Conservation (phyloP, 1,140 invertebrate species). For the Brachionus koreanus region DNA sequence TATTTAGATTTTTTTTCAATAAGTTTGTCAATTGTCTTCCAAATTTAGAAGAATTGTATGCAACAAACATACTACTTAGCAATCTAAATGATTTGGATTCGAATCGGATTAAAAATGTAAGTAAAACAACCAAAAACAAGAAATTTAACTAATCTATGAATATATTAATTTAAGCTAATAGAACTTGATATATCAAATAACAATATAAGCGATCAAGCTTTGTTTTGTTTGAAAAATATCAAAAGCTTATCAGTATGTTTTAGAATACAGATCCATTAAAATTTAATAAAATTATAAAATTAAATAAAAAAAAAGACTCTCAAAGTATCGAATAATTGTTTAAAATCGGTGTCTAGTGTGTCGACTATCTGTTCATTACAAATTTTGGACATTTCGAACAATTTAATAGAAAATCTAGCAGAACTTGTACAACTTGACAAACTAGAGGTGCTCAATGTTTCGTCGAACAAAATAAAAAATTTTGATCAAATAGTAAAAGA, state of each 20-base stretch:
- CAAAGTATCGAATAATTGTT: slow-evolving; percentile 4
- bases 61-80: slow-evolving; percentile 50
- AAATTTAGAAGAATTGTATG: slow-evolving; percentile 55
- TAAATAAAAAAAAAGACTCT: neutral
- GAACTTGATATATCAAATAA: slow-evolving; percentile 33
- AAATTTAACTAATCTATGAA: neutral
- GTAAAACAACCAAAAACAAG: neutral
- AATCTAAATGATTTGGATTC: slow-evolving; percentile 49
- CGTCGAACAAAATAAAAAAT: neutral
- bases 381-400: neutral
- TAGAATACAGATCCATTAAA: neutral
- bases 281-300: neutral
- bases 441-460: neutral
- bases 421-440: neutral
- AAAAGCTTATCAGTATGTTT: neutral
- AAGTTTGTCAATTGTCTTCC: slow-evolving; percentile 55
- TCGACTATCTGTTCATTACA: neutral
- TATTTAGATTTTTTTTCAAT: neutral
- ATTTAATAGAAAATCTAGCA: neutral
- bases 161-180: neutral
- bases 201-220: neutral
- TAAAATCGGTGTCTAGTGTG: neutral
- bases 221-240: neutral
- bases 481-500: slow-evolving; percentile 5
- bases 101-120: slow-evolving; percentile 7